Base-by-base conservation (phyloP, 2,888 invertebrate species). In the Rhodophaea formosa region DNA sequence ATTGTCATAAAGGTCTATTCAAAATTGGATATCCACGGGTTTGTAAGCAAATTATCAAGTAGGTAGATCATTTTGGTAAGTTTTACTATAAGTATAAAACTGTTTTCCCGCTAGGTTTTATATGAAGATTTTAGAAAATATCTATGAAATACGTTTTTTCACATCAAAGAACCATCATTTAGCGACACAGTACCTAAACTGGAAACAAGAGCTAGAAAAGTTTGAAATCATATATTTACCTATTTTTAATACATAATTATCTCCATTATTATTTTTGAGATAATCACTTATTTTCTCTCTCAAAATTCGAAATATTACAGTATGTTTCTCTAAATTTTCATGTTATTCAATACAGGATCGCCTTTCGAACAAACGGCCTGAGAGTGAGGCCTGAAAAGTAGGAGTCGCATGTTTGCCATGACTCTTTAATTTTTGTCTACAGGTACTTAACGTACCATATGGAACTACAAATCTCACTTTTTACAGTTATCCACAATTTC, bases 391-490 rank as follows among this genome's bases (percentile, higher is more conserved):
- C 42, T 0, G 42, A 17, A n/a, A 23, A 42, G 29, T 56, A 14
- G 8, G 43, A 54, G 57, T 54, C 61, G 49, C 54, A 63, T 47
- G 55, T 52, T 16, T 57, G 53, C 32, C 56, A 39, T 63, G 65
- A 64, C 59, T 58, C 59, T 57, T 59, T 56, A 46, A 62, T 54
- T 35, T 51, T 39, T 51, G 5, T 35, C 35, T 62, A 63, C 67
- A 47, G 59, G 62, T 70, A 66, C 65, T 59, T 51, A 60, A 60
- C 56, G 58, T 64, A 65, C 42, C 56, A 60, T 72, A 78, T 61
- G 66, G 53, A 68, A 70, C 74, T 79, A 79, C 74, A 66, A 79
- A 79, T 85, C 84, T 85, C 88, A 87, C 84, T 86, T 79, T 72
- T 44, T 69, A 68, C 76, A 75, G 75, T 64, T 62, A 67, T 59